phyloP scores from a whole-genome alignment of 2,888 invertebrate species.

The Philopedon plagiatum region DNA sequence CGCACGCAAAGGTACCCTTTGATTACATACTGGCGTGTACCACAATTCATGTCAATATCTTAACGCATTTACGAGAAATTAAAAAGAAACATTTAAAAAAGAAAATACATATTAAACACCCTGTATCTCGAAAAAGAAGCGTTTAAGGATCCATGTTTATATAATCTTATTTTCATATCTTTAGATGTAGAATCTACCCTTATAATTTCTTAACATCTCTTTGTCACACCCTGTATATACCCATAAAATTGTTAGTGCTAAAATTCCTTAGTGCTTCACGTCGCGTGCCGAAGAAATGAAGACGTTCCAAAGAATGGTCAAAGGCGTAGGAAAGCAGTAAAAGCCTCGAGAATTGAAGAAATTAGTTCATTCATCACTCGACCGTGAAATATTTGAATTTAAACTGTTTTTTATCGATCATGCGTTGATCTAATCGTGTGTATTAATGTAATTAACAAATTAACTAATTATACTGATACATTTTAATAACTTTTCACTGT shows the following conservation, averaged over 20 bases:
- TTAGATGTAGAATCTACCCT: no score
- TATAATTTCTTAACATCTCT: no score
- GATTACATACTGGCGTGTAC: no score
- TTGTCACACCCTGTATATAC: no score
- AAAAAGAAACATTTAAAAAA: no score
- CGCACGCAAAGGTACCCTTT: no score
- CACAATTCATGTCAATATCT: no score
- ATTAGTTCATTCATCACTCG: constrained; percentile 2
- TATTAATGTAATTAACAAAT: neutral
- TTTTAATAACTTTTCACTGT: neutral
- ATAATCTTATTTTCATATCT: no score
- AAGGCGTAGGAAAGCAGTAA: constrained; percentile 1
- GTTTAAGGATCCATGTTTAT: no score
- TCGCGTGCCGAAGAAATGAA: constrained; percentile 19
- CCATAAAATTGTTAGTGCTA: constrained; percentile 1
- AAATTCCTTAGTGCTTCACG: neutral
- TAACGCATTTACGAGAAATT: no score
- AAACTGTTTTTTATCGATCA: neutral
- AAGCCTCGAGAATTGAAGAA: neutral
- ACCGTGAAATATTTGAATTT: neutral
- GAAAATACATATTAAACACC: no score
- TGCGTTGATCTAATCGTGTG: neutral
- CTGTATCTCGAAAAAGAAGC: no score
- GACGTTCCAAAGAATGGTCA: constrained; percentile 11
- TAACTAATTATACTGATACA: neutral